phyloP scores from a whole-genome alignment of 2,797 vertebrate genomes.

The Malacoraja senta region DNA sequence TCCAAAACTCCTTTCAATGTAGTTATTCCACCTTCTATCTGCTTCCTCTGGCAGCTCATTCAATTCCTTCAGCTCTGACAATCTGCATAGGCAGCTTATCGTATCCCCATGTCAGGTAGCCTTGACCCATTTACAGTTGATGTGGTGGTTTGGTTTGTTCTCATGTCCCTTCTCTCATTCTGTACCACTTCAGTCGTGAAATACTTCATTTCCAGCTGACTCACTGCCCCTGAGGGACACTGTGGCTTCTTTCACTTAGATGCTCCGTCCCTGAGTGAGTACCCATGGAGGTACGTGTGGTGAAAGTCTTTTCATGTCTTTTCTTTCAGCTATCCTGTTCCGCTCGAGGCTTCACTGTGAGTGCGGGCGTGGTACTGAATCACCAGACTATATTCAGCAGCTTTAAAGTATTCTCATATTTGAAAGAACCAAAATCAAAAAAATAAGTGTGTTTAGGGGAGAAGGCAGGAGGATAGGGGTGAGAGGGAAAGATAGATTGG shows the following conservation, averaged over 20 bases:
- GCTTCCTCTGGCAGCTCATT: too few relatives aligned
- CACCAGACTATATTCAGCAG: background rate
- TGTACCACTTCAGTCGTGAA: slow-evolving; percentile 1
- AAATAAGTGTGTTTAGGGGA: too few relatives aligned
- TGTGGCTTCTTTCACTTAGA: background rate
- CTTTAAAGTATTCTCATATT: background rate
- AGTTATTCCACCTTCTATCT: too few relatives aligned
- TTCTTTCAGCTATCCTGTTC: background rate
- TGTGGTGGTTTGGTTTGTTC: background rate
- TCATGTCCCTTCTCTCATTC: background rate
- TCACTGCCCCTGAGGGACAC: background rate
- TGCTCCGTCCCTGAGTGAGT: background rate
- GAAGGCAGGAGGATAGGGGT: too few relatives aligned
- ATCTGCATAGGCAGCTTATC: background rate
- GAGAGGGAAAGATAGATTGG: too few relatives aligned
- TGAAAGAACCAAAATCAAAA: background rate
- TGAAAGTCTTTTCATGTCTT: slow-evolving; percentile 19
- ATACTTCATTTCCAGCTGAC: slow-evolving; percentile 21
- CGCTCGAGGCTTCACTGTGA: background rate
- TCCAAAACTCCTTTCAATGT: too few relatives aligned
- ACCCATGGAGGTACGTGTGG: too few relatives aligned
- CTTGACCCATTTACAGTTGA: background rate
- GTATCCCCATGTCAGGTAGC: background rate
- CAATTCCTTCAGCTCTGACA: background rate
- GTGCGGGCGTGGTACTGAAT: background rate